Conservation (phyloP, 2,888 invertebrate genomes). For the Tenthredo notha region DNA sequence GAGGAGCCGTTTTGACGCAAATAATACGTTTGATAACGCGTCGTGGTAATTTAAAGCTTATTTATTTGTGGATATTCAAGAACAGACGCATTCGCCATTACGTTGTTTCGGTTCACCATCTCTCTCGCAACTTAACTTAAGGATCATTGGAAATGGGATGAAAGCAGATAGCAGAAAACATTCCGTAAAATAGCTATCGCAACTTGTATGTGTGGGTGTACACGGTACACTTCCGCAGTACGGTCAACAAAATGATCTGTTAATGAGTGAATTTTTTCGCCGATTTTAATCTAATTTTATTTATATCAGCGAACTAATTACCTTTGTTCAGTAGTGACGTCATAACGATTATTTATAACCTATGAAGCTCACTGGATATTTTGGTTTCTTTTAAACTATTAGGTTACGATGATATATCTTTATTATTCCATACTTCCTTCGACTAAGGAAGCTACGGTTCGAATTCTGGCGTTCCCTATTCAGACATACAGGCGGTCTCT, state of each 20-base stretch:
- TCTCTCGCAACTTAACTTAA: conserved; percentile 39
- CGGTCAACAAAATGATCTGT: conserved; percentile 22
- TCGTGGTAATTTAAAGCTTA: not conserved
- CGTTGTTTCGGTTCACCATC: conserved; percentile 59
- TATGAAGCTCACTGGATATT: not conserved
- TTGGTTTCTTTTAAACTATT: not conserved
- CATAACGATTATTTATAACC: conserved; percentile 56
- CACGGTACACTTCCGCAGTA: conserved; percentile 36
- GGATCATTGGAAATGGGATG: conserved; percentile 55
- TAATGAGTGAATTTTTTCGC: conserved; percentile 52
- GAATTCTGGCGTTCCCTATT: conserved; percentile 13
- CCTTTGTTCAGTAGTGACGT: conserved; percentile 61
- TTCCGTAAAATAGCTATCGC: conserved; percentile 13
- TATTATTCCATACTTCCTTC: conserved; percentile 30
- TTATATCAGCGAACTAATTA: conserved; percentile 52
- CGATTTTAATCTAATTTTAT: not conserved
- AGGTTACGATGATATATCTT: not conserved
- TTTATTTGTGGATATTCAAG: conserved; percentile 66
- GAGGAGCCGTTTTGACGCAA: not conserved
- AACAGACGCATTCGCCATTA: conserved; percentile 74
- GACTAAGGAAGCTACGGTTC: conserved; percentile 11
- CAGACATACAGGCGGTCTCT: not conserved
- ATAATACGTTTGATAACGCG: not conserved
- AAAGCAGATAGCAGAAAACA: conserved; percentile 54
- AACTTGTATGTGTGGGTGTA: conserved; percentile 30